Evolutionary conservation across 2,888 invertebrate genomes (phyloP), one percentile per base, ranked within the genome.

Genomic region (Drosophila falleni): DNA sequence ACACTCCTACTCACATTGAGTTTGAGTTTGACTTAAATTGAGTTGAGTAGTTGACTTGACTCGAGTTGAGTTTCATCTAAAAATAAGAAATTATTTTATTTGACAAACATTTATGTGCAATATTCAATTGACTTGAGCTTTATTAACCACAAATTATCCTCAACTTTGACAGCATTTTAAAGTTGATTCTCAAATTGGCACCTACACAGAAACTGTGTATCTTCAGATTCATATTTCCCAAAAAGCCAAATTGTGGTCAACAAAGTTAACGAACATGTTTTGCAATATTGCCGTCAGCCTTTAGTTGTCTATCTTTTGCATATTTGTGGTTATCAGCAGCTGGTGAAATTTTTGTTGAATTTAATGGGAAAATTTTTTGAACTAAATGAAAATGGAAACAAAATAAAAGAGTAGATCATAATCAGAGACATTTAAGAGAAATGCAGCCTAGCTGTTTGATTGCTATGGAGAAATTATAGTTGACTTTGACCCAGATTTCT

Each of bases 131-230:
- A 13, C 37, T 47, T 41, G 16, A 41, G 31, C 6, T 58, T 37
- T 47, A 59, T 29, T 50, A 65, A 29, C 76, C 60, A 41, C 61
- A 61, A 76, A 46, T 44, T 59, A 42, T 8, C 23, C 56, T 49
- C 49, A 46, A 54, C 39, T 62, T 33, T 49, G 60, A 42, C 44
- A 46, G 33, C 9, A 61, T n/a, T 41, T 49, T 59, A 19, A 42
- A n/a, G 19, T 59, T 31, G n/a, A 4, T 11, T 15, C 23, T 9
- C n/a, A 33, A 31, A 41, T 16, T 29, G n/a, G 10, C 33, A 42
- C 19, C 54, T 61, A 11, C 42, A 41, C 11, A 42, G 5, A 19
- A 15, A 16, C 11, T 16, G 46, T 54, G 44, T 13, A 3, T 31
- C 11, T 19, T 41, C 15, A 31, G 19, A 56, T 62, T 71, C 62